phyloP scores from a whole-genome alignment of 2,888 invertebrate genomes.

The Chironomus tentans region DNA sequence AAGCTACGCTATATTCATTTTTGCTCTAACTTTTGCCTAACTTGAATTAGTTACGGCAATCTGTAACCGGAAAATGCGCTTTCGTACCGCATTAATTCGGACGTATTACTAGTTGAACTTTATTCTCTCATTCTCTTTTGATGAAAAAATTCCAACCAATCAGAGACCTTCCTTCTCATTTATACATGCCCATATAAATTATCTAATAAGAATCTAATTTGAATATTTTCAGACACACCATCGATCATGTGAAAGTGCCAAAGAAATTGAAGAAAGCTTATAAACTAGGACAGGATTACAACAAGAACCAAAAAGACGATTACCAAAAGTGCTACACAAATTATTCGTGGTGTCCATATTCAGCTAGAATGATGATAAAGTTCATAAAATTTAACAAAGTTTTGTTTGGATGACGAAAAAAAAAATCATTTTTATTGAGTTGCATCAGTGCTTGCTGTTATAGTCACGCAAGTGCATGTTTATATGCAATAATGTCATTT shows the following conservation, averaged over 20 bases:
- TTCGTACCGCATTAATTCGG: too few relatives aligned
- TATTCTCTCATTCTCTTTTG: too few relatives aligned
- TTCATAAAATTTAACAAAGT: conserved; percentile 34
- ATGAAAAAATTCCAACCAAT: background rate
- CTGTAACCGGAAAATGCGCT: too few relatives aligned
- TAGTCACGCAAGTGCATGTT: background rate
- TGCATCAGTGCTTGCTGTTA: background rate
- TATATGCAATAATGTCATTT: background rate
- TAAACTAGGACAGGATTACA: conserved; percentile 35
- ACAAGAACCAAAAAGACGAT: conserved; percentile 33
- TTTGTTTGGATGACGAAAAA: conserved; percentile 8
- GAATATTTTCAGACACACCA: background rate
- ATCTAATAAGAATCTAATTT: background rate
- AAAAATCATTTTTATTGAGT: background rate
- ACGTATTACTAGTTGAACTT: too few relatives aligned
- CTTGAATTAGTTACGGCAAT: too few relatives aligned
- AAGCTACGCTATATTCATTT: too few relatives aligned
- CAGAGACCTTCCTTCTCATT: too few relatives aligned
- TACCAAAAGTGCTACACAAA: conserved; percentile 36
- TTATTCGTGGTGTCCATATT: conserved; percentile 41
- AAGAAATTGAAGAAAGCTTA: conserved; percentile 37
- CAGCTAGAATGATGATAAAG: conserved; percentile 39
- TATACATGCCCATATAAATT: background rate
- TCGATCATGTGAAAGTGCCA: conserved; percentile 33
- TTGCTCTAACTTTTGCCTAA: too few relatives aligned